Conservation (phyloP, 2,888 invertebrate genomes). For the Cheiracanthium punctorium region DNA sequence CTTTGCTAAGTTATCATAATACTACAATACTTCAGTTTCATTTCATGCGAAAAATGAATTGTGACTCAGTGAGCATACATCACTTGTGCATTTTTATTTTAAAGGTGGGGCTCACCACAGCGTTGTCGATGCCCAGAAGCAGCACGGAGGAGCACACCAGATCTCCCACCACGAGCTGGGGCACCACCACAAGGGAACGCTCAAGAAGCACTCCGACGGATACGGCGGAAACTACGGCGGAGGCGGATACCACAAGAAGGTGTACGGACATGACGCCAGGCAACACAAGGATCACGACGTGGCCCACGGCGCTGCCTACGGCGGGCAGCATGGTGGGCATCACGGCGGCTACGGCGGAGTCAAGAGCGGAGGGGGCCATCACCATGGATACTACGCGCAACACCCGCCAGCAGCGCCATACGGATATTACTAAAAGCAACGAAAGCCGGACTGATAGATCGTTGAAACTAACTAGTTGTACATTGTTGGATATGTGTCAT, state of each 20-base stretch:
- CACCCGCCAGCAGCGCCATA: slow-evolving; percentile 45
- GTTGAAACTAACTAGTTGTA: not conserved
- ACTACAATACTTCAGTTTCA: too few species aligned
- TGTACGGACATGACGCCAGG: slow-evolving; percentile 47
- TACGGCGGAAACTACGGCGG: slow-evolving; percentile 51
- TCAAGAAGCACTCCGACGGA: slow-evolving; percentile 40
- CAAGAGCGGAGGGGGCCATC: slow-evolving; percentile 33
- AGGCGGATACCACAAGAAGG: slow-evolving; percentile 63
- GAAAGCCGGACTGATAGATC: not conserved
- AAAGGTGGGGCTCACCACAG: slow-evolving; percentile 39
- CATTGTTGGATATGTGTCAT: not conserved
- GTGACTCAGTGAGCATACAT: too few species aligned
- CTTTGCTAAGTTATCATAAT: too few species aligned
- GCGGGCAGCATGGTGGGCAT: slow-evolving; percentile 65
- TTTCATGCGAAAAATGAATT: too few species aligned
- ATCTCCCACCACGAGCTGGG: slow-evolving; percentile 42
- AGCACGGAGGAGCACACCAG: slow-evolving; percentile 61
- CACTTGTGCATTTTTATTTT: not conserved
- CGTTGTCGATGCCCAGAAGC: slow-evolving; percentile 51
- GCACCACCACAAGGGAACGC: slow-evolving; percentile 54
- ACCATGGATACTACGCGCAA: slow-evolving; percentile 50
- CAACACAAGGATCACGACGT: slow-evolving; percentile 53
- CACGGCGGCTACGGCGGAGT: slow-evolving; percentile 38
- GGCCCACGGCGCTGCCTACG: slow-evolving; percentile 48
- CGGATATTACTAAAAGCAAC: slow-evolving; percentile 50